Base-by-base conservation (phyloP, 2,113 vertebrate genomes). In the Maylandia zebra region DNA sequence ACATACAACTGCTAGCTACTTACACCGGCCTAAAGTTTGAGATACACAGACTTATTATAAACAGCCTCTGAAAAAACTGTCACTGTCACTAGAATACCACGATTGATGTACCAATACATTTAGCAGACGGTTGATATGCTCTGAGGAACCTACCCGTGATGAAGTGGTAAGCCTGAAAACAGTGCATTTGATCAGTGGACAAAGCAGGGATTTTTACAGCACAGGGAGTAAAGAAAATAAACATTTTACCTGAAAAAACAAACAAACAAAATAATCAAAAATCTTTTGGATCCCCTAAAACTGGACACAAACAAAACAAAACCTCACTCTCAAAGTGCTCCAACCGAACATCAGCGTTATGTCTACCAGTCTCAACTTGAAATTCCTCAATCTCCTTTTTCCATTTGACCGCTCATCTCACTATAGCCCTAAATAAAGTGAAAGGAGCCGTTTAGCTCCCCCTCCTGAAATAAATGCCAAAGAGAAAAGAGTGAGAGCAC, bases 381-480 rank as follows among this genome's bases (percentile, higher is more conserved):
- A 89, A 66, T 45, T 79, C 59, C 88, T 81, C 83, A 83, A n/a
- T 45, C 41, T 56, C 36, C 57, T 57, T 81, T 59, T n/a, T 52
- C 87, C n/a, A 59, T 52, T 45, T 88, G 76, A 85, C 80, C 90
- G 85, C 84, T 52, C 88, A 82, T 76, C 74, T 88, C 91, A 94
- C 94, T 92, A 85, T 96, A 97, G 93, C 94, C 96, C 95, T 96
- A 97, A 97, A 97, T 93, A 95, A 96, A 94, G 74, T 95, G 94
- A 95, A 90, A 90, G 92, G 96, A 92, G 96, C 92, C 78, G 56
- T 83, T 89, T 95, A 90, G 95, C 95, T 90, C 45, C 87, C 91
- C 90, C 91, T 91, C 87, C 85, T 93, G 81, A 96, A 97, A 97
- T 90, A 90, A 94, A 93, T 87, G 93, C 89, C 92, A 91, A 92